A percentile compares a stretch with the other conserved stretches of the same genome.
Evolutionary conservation across 1,140 invertebrate species (phyloP).

Genomic region (Formica selysi): DNA sequence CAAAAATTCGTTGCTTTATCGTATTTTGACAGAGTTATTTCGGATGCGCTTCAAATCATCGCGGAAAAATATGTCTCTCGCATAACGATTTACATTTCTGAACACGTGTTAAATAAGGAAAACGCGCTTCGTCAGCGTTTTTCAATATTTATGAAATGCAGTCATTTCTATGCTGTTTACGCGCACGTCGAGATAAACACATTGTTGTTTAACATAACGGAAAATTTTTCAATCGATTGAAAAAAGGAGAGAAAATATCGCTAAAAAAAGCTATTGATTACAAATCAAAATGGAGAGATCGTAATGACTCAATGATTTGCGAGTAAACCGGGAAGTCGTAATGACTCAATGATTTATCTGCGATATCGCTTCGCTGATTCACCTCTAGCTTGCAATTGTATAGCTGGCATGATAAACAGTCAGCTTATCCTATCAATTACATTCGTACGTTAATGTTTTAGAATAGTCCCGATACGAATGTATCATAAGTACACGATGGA

Average conservation of each 20-base stretch:
- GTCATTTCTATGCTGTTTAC: not conserved
- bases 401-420: not conserved
- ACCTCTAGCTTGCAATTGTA: not conserved
- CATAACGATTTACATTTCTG: not conserved
- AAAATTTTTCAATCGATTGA: not conserved
- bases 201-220: not conserved
- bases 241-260: not conserved
- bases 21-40: not conserved
- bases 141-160: not conserved
- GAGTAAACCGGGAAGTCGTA: not conserved
- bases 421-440: not conserved
- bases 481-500: not conserved
- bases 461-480: not conserved
- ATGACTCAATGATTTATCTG: constrained; percentile 7
- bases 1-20: not conserved
- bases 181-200: not conserved
- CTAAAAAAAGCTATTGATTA: not conserved
- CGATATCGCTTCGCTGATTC: constrained; percentile 1
- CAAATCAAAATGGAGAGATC: too few relatives aligned
- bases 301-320: not conserved
- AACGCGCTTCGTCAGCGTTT: not conserved
- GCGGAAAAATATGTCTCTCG: not conserved
- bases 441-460: not conserved
- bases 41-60: not conserved
- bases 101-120: not conserved